phyloP scores from a whole-genome alignment of 1,140 invertebrate genomes.

The Drosophila ficusphila region DNA sequence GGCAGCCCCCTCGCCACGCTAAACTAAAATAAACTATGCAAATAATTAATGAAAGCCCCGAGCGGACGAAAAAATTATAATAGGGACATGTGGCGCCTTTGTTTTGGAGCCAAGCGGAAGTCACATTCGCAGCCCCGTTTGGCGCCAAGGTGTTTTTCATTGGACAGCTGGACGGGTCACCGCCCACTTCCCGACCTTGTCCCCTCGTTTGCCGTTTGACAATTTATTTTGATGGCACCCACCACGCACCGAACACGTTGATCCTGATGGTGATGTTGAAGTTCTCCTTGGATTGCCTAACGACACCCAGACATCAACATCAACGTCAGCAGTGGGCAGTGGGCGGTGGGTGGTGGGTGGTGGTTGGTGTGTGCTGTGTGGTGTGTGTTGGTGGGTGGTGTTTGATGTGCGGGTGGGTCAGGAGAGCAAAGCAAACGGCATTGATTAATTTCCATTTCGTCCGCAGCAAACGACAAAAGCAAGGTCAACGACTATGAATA shows the following conservation, averaged over 20 bases:
- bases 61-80: conserved; percentile 32
- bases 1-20: conserved; percentile 17
- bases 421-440: conserved; percentile 70
- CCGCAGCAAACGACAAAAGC: conserved; percentile 49
- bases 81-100: conserved; percentile 67
- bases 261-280: conserved; percentile 29
- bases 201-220: conserved; percentile 67
- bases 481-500: conserved; percentile 49
- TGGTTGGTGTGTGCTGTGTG: neutral
- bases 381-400: neutral
- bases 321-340: conserved; percentile 46
- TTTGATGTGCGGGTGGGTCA: neutral
- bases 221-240: conserved; percentile 74
- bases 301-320: conserved; percentile 52
- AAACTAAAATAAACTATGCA: conserved; percentile 64
- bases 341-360: neutral
- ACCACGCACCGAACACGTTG: conserved; percentile 54
- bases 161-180: conserved; percentile 42
- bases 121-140: conserved; percentile 20
- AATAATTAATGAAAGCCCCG: conserved; percentile 63
- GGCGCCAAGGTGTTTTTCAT: conserved; percentile 44
- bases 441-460: conserved; percentile 79
- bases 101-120: conserved; percentile 55
- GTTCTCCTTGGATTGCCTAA: conserved; percentile 41
- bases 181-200: conserved; percentile 27